Evolutionary conservation across 2,113 vertebrate genomes (phyloP), one percentile per base, ranked within the genome.

Genomic region (Scytalopus superciliaris): DNA sequence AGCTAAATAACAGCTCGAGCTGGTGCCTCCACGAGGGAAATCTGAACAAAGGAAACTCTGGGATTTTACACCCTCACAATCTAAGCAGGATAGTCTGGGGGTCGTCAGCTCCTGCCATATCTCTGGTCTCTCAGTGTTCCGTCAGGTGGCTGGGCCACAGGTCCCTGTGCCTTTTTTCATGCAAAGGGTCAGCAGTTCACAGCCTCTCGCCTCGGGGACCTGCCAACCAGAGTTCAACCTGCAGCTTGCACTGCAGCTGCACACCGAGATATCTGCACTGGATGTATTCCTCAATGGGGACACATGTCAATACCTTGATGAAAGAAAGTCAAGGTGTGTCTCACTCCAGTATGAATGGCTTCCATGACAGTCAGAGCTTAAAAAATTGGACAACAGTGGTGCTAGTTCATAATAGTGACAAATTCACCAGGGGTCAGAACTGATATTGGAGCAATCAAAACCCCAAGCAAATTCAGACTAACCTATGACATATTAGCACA

Each of bases 231-330:
- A 76, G n/a, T n/a, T 68, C 19, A 35, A 10, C 8, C 33, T n/a
- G 76, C 53, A 59, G 39, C 39, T 45, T 33, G 8, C 52, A 22
- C 22, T 27, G 28, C 78, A 56, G 40, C 40, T 42, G 40, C 57
- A 49, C 45, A 3, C n/a, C 1, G 16, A 22, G 28, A 31, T 19
- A 31, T n/a, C 55, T 13, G 62, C 30, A 6, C n/a, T 12, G 40
- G 9, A 23, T 2, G 7, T 3, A 31, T 0, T 83, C n/a, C 70
- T 40, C 47, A n/a, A 12, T 0, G 0, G 39, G 60, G 39, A 21
- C n/a, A n/a, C 8, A 39, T 14, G 21, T 19, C 60, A 78, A 35
- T 2, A 23, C 45, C 40, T 28, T 42, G 37, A 33, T 30, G 24
- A 52, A 82, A 30, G 19, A 35, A 70, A 59, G 25, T 45, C 57